Percentiles rank a stretch among this genome's conserved stretches.
Evolutionary conservation across 2,113 vertebrate genomes (phyloP).

Genomic region (Aythya baeri): DNA sequence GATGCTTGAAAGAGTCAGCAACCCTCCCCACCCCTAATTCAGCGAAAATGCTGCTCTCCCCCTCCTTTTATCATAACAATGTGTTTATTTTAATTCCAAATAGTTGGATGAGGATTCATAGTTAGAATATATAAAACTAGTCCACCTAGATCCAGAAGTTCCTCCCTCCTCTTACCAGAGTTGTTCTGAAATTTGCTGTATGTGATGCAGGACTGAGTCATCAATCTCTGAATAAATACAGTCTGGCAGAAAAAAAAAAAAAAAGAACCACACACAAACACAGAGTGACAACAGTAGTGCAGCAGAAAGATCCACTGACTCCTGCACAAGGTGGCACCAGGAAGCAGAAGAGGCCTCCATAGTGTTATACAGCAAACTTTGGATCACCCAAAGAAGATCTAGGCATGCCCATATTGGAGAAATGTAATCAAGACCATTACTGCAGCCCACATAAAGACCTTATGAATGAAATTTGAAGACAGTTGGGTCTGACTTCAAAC

Average conservation of each 20-base stretch:
- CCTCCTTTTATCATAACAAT: neutral
- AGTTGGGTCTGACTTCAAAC: conserved; percentile 43
- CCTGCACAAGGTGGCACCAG: neutral
- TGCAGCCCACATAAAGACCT: neutral
- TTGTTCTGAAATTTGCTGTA: neutral
- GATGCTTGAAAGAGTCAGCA: neutral
- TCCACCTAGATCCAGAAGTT: neutral
- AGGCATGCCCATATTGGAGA: neutral
- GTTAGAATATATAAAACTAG: neutral
- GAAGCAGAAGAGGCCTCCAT: neutral
- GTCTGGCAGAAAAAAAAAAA: neutral
- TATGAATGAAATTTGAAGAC: conserved; percentile 42
- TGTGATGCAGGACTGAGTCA: neutral
- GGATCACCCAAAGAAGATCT: neutral
- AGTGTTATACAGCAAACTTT: neutral
- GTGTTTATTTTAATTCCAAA: neutral
- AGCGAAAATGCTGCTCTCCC: neutral
- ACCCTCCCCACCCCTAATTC: neutral
- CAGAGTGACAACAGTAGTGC: neutral
- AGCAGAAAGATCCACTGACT: neutral
- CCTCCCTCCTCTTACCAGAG: neutral
- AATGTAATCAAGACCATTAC: conserved; percentile 22
- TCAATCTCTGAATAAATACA: neutral
- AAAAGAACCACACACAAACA: neutral
- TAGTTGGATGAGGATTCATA: neutral